Evolutionary conservation across 2,797 vertebrate species (phyloP).

Genomic region (Hypotaenidia philippensis): DNA sequence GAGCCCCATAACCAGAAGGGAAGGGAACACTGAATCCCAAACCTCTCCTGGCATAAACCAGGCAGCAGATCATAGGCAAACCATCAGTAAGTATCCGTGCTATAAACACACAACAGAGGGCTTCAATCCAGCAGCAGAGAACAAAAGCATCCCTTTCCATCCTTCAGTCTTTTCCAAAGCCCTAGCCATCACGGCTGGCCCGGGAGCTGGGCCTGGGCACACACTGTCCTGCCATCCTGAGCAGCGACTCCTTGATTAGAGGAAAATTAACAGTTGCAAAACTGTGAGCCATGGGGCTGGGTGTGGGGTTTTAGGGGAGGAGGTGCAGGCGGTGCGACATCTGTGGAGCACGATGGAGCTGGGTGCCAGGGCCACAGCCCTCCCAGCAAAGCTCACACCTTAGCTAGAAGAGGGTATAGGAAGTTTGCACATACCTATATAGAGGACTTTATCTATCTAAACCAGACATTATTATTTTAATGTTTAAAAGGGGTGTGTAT

Average conservation of each 20-base stretch:
- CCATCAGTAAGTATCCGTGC: background rate
- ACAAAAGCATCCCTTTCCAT: background rate
- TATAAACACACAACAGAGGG: background rate
- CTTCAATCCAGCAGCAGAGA: background rate
- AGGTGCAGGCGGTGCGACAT: background rate
- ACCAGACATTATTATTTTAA: background rate
- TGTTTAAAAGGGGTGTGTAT: background rate
- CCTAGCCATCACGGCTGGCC: background rate
- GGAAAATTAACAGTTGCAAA: background rate
- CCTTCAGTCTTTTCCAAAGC: background rate
- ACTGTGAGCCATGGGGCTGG: accelerated
- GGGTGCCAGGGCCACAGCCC: background rate
- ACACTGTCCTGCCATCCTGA: accelerated
- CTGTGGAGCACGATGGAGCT: background rate
- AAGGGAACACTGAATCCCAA: background rate
- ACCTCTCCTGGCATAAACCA: background rate
- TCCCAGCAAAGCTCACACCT: accelerated
- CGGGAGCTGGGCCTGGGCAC: background rate
- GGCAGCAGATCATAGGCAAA: background rate
- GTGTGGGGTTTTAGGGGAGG: background rate
- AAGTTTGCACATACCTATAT: background rate
- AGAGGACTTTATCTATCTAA: background rate
- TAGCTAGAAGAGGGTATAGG: accelerated
- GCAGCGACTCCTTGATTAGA: background rate
- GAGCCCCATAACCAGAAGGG: background rate